Percentiles rank a stretch among this genome's conserved stretches.
Evolutionary conservation across 2,113 vertebrate genomes (phyloP).

Genomic region (Callaeas wilsoni): DNA sequence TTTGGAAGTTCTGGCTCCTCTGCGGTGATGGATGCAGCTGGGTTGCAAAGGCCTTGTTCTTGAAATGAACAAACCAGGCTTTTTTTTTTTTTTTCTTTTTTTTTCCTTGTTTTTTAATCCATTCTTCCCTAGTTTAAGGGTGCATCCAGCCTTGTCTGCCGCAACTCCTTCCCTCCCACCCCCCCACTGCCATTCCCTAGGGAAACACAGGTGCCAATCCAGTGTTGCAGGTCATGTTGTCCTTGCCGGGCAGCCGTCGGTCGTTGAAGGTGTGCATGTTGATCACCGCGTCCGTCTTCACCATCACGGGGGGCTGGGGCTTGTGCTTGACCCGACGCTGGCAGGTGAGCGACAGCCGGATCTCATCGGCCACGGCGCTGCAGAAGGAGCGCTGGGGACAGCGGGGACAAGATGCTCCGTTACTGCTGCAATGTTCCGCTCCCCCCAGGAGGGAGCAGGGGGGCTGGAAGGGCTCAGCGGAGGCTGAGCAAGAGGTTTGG

Average conservation of each 20-base stretch:
- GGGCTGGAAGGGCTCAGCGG: not conserved
- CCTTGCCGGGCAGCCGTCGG: conserved; percentile 94
- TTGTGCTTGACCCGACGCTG: conserved; percentile 94
- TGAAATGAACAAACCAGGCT: conserved; percentile 65
- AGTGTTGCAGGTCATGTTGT: conserved; percentile 91
- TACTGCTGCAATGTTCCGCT: not conserved
- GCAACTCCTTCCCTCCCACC: not conserved
- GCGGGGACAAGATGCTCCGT: not conserved
- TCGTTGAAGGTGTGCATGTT: conserved; percentile 99
- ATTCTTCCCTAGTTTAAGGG: conserved; percentile 52
- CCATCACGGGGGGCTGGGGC: conserved; percentile 81
- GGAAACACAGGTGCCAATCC: conserved; percentile 92
- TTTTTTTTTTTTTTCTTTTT: conserved; percentile 15
- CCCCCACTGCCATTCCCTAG: conserved; percentile 59
- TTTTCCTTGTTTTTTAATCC: conserved; percentile 1
- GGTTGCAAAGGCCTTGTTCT: conserved; percentile 69
- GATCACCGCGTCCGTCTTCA: conserved; percentile 95
- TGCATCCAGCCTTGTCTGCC: not conserved
- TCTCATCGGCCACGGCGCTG: conserved; percentile 92
- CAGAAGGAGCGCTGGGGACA: conserved; percentile 94
- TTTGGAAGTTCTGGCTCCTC: not conserved
- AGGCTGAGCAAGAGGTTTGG: accelerated
- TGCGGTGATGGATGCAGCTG: not conserved
- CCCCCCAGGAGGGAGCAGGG: not conserved
- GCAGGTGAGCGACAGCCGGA: conserved; percentile 96